Evolutionary conservation across 1,140 invertebrate species (phyloP).

Genomic region (Drosophila arawakana): DNA sequence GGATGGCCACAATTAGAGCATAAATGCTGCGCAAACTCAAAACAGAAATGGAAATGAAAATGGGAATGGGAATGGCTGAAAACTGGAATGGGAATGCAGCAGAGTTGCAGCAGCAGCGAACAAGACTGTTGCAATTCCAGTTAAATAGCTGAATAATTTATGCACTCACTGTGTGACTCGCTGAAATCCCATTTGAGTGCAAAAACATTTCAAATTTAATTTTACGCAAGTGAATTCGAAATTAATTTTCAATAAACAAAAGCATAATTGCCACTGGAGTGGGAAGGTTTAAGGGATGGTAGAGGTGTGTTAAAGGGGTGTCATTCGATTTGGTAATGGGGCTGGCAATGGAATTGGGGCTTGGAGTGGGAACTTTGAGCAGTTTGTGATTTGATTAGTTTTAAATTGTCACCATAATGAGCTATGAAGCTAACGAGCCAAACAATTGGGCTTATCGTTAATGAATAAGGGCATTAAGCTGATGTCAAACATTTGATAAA

Average conservation of each 20-base stretch:
- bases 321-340: too few relatives aligned
- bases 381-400: constrained; percentile 80
- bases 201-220: constrained; percentile 76
- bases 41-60: constrained; percentile 1
- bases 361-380: constrained; percentile 33
- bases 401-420: constrained; percentile 80
- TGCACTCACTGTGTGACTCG: constrained; percentile 16
- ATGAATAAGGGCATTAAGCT: constrained; percentile 73
- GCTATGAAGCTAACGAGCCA: constrained; percentile 59
- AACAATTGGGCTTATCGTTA: constrained; percentile 56
- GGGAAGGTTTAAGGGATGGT: not conserved
- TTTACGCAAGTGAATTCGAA: constrained; percentile 54
- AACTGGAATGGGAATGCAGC: constrained; percentile 29
- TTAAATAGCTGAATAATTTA: constrained; percentile 58
- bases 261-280: constrained; percentile 27
- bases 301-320: too few relatives aligned
- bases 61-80: constrained; percentile 1
- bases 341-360: too few relatives aligned
- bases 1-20: constrained; percentile 76
- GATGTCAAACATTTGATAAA: constrained; percentile 42
- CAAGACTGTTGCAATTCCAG: constrained; percentile 51
- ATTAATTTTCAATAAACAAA: constrained; percentile 76
- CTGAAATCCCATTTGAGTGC: constrained; percentile 72
- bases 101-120: constrained; percentile 21
- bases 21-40: constrained; percentile 75